Percentiles rank a stretch among this genome's conserved stretches.
These are phyloP conservation scores for Nyctereutes procyonoides DNA, from an alignment of 2,113 vertebrate species.

Conservation along the genomic window DNA sequence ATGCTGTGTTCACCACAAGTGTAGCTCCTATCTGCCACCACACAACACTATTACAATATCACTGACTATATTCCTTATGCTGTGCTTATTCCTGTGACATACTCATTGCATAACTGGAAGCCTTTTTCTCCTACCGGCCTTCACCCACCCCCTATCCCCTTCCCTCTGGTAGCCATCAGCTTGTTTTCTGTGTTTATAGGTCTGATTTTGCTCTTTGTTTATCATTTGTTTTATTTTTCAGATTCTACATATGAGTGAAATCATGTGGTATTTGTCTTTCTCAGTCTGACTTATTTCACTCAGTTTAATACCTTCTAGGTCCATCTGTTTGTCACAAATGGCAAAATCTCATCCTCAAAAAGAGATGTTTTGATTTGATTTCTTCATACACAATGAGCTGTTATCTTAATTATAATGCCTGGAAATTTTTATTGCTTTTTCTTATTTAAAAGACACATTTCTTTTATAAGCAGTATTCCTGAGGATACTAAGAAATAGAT, in stretches of 20 bases:
- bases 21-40: neutral
- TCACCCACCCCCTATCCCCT: neutral
- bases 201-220: neutral
- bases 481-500: neutral
- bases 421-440: neutral
- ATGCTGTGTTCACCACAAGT: neutral
- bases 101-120: neutral
- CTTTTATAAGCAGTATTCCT: neutral
- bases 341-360: neutral
- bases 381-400: neutral
- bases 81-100: neutral
- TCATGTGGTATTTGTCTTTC: neutral
- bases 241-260: neutral
- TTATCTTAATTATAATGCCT: neutral
- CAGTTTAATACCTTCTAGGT: neutral
- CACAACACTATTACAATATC: neutral
- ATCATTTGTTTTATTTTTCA: neutral
- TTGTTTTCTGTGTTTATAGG: neutral
- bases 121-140: neutral
- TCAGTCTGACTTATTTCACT: neutral
- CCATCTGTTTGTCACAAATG: neutral
- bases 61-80: neutral
- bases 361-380: neutral
- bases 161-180: neutral
- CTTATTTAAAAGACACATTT: slow-evolving; percentile 22